These are phyloP conservation scores for Thecophora atra DNA, from an alignment of 2,888 invertebrate genomes.

Conservation along the genomic window DNA sequence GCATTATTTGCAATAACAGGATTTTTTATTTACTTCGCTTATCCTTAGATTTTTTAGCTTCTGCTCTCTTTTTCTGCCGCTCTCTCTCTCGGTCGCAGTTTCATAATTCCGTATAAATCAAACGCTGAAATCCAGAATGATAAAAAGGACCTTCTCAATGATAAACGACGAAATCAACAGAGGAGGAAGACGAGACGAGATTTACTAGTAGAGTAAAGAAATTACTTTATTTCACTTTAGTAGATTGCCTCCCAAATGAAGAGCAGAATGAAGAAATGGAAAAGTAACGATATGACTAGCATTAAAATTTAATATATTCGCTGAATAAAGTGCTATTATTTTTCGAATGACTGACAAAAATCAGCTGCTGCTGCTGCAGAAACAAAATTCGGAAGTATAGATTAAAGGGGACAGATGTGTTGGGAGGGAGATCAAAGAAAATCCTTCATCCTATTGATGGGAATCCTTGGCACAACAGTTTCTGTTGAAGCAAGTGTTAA, in stretches of 20 bases:
- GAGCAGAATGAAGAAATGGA: background rate
- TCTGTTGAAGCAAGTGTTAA: too few species aligned
- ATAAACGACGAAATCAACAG: background rate
- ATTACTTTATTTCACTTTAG: background rate
- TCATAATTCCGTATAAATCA: background rate
- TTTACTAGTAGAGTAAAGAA: too few species aligned
- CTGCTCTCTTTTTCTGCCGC: background rate
- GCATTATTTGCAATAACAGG: constrained; percentile 35
- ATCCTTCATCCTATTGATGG: too few species aligned
- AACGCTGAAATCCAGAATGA: background rate
- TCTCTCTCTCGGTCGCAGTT: background rate
- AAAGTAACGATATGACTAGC: background rate
- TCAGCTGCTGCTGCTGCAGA: too few species aligned
- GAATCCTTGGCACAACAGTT: too few species aligned
- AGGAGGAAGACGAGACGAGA: too few species aligned
- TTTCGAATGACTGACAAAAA: too few species aligned
- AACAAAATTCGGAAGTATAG: too few species aligned
- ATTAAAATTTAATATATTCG: background rate
- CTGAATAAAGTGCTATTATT: too few species aligned
- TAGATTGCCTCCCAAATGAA: background rate
- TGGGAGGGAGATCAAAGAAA: too few species aligned
- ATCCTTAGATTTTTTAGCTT: background rate
- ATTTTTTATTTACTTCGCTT: background rate
- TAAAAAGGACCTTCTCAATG: background rate
- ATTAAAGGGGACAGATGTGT: too few species aligned